phyloP scores from a whole-genome alignment of 2,888 invertebrate species.

The Chrysotoxum bicinctum region DNA sequence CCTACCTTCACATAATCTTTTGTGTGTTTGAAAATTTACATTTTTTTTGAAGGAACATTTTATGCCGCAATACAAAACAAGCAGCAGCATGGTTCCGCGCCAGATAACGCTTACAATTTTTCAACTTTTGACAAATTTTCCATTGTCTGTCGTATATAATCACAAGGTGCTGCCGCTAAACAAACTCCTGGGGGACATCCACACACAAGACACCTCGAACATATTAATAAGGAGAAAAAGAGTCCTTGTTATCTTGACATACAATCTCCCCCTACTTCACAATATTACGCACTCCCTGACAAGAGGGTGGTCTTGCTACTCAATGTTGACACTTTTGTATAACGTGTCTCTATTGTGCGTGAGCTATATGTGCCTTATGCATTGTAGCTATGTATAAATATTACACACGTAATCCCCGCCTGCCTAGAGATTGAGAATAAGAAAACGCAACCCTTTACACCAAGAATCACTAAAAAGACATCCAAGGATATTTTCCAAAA shows the following conservation, averaged over 20 bases:
- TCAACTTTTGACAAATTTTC: conserved; percentile 73
- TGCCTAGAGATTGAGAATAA: conserved; percentile 27
- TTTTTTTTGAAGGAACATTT: conserved; percentile 22
- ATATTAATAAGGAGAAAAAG: conserved; percentile 67
- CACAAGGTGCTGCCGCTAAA: conserved; percentile 61
- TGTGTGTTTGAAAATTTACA: conserved; percentile 48
- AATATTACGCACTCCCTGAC: conserved; percentile 1
- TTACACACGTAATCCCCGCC: conserved; percentile 16
- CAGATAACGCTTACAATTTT: conserved; percentile 69
- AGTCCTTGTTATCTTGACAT: conserved; percentile 64
- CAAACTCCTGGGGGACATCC: conserved; percentile 57
- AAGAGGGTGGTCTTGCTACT: conserved; percentile 58
- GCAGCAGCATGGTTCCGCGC: conserved; percentile 65
- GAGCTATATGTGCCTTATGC: conserved; percentile 50
- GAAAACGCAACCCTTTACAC: conserved; percentile 55
- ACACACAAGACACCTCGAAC: conserved; percentile 55
- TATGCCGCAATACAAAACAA: conserved; percentile 43
- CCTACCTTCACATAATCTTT: neutral
- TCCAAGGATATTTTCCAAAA: conserved; percentile 32
- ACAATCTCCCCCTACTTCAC: conserved; percentile 60
- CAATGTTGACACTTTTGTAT: conserved; percentile 71
- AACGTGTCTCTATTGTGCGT: conserved; percentile 61
- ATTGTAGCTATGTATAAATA: too few species aligned
- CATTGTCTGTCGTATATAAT: conserved; percentile 68
- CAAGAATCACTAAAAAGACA: conserved; percentile 12